These are phyloP conservation scores for Stomatorhinus ivindoensis DNA, from an alignment of 2,113 vertebrate genomes.

Conservation along the genomic window DNA sequence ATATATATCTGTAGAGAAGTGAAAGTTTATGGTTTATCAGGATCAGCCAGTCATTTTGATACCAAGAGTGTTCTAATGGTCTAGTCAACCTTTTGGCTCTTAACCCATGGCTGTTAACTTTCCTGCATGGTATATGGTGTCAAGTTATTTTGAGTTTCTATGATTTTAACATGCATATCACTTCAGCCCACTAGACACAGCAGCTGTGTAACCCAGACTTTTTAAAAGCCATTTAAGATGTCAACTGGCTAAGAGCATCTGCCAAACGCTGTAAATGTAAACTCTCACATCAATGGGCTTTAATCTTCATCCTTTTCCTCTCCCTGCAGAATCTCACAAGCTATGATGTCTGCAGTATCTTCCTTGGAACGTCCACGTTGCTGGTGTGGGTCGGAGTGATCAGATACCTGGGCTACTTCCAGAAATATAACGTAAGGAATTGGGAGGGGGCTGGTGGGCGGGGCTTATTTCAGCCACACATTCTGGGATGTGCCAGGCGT, in stretches of 20 bases:
- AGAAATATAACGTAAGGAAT: constrained; percentile 86
- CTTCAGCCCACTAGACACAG: not conserved
- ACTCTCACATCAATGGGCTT: not conserved
- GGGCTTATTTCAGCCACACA: not conserved
- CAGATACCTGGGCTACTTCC: constrained; percentile 91
- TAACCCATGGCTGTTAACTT: not conserved
- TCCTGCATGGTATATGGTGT: too few species aligned
- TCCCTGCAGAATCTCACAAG: constrained; percentile 73
- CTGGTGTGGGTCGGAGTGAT: constrained; percentile 92
- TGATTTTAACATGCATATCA: not conserved
- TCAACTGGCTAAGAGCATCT: too few species aligned
- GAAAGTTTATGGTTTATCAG: not conserved
- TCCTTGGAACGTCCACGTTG: constrained; percentile 86
- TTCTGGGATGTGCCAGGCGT: not conserved
- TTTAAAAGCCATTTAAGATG: not conserved
- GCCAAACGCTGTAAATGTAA: too few species aligned
- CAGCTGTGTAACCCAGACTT: not conserved
- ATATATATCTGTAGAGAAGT: not conserved
- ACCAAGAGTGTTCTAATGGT: not conserved
- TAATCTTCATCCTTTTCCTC: not conserved
- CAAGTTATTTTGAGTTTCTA: not conserved
- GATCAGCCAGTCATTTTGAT: not conserved
- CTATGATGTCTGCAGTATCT: constrained; percentile 92
- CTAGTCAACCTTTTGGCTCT: not conserved
- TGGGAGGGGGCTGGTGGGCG: not conserved